Percentiles rank a stretch among this genome's conserved stretches.
Conservation (phyloP, 2,888 invertebrate genomes). For the Ferdinandea cuprea region DNA sequence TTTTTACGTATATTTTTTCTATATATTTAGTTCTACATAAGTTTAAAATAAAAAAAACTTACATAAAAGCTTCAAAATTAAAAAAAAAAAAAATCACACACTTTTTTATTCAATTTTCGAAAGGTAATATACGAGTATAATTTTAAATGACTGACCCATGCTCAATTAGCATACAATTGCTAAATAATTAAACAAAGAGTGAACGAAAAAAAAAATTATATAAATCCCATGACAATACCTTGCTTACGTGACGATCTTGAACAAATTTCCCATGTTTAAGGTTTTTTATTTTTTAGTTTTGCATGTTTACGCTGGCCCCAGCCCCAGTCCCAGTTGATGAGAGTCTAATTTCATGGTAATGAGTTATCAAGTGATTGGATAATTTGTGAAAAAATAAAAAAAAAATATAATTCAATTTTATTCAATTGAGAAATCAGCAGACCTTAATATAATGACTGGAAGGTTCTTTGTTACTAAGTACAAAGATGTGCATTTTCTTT, state of each 20-base stretch:
- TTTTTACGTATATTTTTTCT: constrained; percentile 62
- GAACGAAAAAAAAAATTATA: constrained; percentile 8
- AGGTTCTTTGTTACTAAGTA: background rate
- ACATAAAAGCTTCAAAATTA: background rate
- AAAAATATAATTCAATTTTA: background rate
- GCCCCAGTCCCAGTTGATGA: constrained; percentile 13
- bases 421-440: background rate
- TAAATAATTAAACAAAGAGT: constrained; percentile 46
- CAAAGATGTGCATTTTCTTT: background rate
- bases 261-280: constrained; percentile 55
- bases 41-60: constrained; percentile 45
- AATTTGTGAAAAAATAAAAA: background rate
- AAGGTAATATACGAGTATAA: no score
- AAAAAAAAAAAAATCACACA: constrained; percentile 14
- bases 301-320: constrained; percentile 1
- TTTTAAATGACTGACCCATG: constrained; percentile 26
- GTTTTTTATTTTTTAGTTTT: constrained; percentile 10
- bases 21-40: constrained; percentile 36
- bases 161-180: constrained; percentile 70
- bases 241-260: constrained; percentile 48
- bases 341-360: constrained; percentile 50
- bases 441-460: background rate
- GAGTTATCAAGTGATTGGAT: constrained; percentile 11
- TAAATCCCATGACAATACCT: constrained; percentile 53
- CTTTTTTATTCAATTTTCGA: constrained; percentile 20